Evolutionary conservation across 2,888 invertebrate species (phyloP).

Genomic region (Eilema griseolum): DNA sequence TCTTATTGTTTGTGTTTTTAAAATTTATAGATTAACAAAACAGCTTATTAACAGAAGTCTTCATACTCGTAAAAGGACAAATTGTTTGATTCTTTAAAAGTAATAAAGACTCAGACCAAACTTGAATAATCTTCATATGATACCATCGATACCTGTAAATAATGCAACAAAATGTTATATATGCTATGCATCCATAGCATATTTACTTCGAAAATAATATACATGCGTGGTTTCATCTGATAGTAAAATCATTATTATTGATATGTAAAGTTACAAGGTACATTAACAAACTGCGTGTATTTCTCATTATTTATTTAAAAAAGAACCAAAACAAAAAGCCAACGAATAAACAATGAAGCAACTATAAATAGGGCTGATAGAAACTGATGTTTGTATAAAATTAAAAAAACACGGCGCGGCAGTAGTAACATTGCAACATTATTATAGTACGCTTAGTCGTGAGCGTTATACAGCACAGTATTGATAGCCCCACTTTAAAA

Average conservation of each 20-base stretch:
- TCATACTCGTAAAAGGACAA: neutral
- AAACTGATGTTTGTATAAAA: neutral
- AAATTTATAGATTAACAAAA: neutral
- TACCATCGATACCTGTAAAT: too few species aligned
- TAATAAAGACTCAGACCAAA: too few species aligned
- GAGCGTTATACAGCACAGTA: neutral
- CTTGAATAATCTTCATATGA: too few species aligned
- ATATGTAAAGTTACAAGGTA: too few species aligned
- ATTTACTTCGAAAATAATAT: neutral
- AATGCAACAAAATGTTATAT: too few species aligned
- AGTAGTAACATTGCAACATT: neutral
- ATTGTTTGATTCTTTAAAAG: neutral
- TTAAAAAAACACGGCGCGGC: neutral
- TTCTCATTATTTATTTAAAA: neutral
- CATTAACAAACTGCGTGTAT: too few species aligned
- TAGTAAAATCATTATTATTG: too few species aligned
- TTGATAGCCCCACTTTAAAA: neutral
- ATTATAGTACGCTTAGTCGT: neutral
- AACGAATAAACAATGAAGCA: neutral
- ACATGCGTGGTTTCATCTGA: neutral
- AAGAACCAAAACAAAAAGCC: neutral
- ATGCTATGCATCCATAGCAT: too few species aligned
- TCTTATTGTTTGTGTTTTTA: neutral
- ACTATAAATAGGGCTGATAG: neutral
- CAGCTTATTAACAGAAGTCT: neutral